Base-by-base conservation (phyloP, 1,140 invertebrate genomes). In the Trachymyrmex septentrionalis region DNA sequence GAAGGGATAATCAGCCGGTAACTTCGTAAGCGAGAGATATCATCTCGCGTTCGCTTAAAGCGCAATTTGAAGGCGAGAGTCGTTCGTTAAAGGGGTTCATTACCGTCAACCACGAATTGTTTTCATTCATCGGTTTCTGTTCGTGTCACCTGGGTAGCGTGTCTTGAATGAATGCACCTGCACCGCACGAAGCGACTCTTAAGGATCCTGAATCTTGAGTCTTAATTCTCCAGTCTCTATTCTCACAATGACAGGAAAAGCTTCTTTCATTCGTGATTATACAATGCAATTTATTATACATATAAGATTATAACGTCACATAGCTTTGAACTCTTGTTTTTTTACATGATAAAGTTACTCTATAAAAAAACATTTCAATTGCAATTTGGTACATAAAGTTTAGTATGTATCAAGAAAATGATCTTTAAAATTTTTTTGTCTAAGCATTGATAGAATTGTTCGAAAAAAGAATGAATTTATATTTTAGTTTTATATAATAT, bases 61-160 rank as follows among this genome's bases (percentile, higher is more conserved):
- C 92, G 21, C 7, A 92, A 94, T 94, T 94, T 93, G 92, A 93
- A 94, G 93, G 92, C 93, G 92, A 94, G 66, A 93, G 92, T 89
- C 89, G 91, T 93, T 93, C 90, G 91, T 93, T 93, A 93, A 92
- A 89, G 10, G 90, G 92, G 89, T 90, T 69, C 66, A 69, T 69
- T 69, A 69, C 6, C 90, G 89, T 88, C 88, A 89, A 90, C 91
- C 88, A 91, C 91, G 88, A 93, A 93, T 94, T 92, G 89, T 93
- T 94, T 95, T 94, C 94, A 95, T 95, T 95, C 93, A 95, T 94
- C 90, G 91, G 92, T 92, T 91, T 86, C 88, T 93, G 88, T 85
- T 89, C 90, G 92, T 87, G 90, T 78, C 73, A 86, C 59, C 27
- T 61, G 55, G 76, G 85, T 88, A 88, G 71, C 86, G 87, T 90